phyloP scores from a whole-genome alignment of 2,888 invertebrate species.

The Troilus luridus region DNA sequence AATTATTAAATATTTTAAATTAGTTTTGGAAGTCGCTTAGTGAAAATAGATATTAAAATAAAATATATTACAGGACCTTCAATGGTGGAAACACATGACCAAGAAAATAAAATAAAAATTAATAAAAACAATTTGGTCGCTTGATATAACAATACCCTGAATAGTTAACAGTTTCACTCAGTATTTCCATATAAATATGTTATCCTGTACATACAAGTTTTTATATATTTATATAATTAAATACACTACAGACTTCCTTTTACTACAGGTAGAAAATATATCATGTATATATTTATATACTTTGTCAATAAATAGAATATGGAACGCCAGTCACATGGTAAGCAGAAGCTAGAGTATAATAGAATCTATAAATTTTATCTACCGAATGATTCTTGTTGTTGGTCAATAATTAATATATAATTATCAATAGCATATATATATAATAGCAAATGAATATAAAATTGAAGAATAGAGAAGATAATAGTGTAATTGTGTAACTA shows the following conservation, averaged over 20 bases:
- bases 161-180: constrained; percentile 56
- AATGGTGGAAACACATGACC: not conserved
- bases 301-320: not conserved
- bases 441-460: too few species aligned
- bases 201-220: constrained; percentile 25
- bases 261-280: constrained; percentile 57
- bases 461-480: too few species aligned
- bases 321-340: not conserved
- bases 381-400: constrained; percentile 53
- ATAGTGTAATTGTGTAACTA: too few species aligned
- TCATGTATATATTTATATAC: constrained; percentile 39
- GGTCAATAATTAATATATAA: not conserved
- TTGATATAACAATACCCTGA: constrained; percentile 57
- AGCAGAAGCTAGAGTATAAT: constrained; percentile 53
- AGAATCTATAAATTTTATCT: constrained; percentile 23
- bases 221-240: not conserved
- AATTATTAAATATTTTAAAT: not conserved
- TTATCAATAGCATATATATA: too few species aligned
- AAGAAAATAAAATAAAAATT: not conserved
- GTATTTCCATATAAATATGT: constrained; percentile 35
- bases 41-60: constrained; percentile 28
- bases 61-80: not conserved
- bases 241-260: constrained; percentile 35
- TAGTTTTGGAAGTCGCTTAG: not conserved
- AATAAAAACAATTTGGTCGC: constrained; percentile 42